Evolutionary conservation across 2,888 invertebrate species (phyloP), one percentile per base, ranked within the genome.

Genomic region (Drosophila stalkeri): DNA sequence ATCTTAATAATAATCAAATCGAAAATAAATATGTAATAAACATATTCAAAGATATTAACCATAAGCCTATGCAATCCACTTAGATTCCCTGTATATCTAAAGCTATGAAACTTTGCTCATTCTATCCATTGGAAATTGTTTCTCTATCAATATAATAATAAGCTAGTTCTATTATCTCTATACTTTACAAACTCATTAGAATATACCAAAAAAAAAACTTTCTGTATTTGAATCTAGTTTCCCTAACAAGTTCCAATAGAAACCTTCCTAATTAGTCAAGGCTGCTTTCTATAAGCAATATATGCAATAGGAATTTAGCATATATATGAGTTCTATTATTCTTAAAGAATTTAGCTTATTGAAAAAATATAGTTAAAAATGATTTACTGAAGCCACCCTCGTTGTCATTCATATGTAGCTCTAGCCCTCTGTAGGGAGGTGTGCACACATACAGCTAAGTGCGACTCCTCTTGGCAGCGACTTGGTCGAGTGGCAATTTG

Each of bases 401-500:
- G 74, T 65, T 62, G 37, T 31, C 57, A 79, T 70, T 79, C 75
- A 64, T 60, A 27, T 49, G 59, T 47, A 68, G 44, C 43, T 51
- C 18, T 60, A 27, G 31, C 27, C 41, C 44, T 11, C 16, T 47
- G 41, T 46, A 27, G 59, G 59, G n/a, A 41, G 27, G 23, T 23
- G 56, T 47, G 64, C 20, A 61, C 61, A 59, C 63, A 20, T 71
- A 52, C 52, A 68, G 62, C 51, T 62, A 67, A 64, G 69, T 78
- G 76, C 64, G 73, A 78, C 77, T 79, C 73, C 76, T 78, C 63
- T 56, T 66, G 55, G 66, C 59, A 68, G 81, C 65, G 72, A 57
- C 75, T 83, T 81, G 75, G 77, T 89, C 73, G 67, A 86, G 85
- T 89, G 88, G 88, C 88, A 89, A 86, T 86, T 86, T 86, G 90